Base-by-base conservation (phyloP, 2,888 invertebrate species). In the Altica lythri region DNA sequence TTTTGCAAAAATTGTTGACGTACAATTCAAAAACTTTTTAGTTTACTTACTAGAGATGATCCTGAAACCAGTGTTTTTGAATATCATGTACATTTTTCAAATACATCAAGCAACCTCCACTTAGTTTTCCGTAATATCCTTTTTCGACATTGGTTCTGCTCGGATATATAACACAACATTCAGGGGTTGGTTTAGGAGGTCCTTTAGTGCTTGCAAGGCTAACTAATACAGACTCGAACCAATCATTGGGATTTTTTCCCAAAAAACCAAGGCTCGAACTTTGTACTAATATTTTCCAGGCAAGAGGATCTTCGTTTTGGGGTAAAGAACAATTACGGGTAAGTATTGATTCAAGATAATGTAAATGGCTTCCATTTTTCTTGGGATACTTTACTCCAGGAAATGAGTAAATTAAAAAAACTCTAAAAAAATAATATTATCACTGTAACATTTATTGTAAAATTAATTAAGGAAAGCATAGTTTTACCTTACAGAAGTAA, bases 31-130 rank as follows among this genome's bases (percentile, higher is more conserved):
- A n/a, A n/a, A n/a, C n/a, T n/a, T n/a, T n/a, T n/a, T n/a, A n/a
- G n/a, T n/a, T n/a, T n/a, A 77, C 86, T 82, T 74, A 92, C 92
- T 88, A 85, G 43, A 96, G 75, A 71, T 84, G 88, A 0, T 81
- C 76, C 50, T 83, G 84, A 0, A 97, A 79, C 92, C 95, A 97
- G n/a, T n/a, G n/a, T 0, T 79, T 76, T 69, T 98, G 97, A 68
- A 92, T 95, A 10, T 82, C 79, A 69, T 95, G 90, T 0, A 83
- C 84, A 14, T 81, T 61, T 82, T 22, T 75, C 0, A 71, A 68
- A 59, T 98, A 98, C 0, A 96, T 96, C 3, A 98, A 78, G 67
- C 94, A 95, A 0, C 89, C 90, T 0, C 95, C 95, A 3, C 92
- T 94, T 27, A 86, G 78, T 40, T 89, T 80, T 0, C 90, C 92